Evolutionary conservation across 37 sponge, comb jelly and placozoan species (phyloP).

Genomic region (Cliona cf. orientalis): DNA sequence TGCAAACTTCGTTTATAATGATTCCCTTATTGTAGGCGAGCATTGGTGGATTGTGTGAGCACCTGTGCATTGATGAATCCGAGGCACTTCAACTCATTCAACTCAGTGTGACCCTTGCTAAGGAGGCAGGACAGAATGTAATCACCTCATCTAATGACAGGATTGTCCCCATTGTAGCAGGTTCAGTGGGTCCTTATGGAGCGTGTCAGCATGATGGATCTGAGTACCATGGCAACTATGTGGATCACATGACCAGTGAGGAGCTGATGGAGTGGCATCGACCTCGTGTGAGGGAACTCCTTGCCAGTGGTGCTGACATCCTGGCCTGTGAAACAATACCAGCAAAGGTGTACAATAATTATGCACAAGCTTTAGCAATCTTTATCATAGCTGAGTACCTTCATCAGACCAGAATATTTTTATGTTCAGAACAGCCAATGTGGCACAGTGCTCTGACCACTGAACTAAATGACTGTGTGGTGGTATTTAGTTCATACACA

Average conservation of each 20-base stretch:
- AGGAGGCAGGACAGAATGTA: constrained; percentile 39
- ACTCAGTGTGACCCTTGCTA: constrained; percentile 73
- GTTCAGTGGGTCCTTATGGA: constrained; percentile 94
- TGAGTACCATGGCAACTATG: constrained; percentile 82
- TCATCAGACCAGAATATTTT: too few relatives aligned
- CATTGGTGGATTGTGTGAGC: constrained; percentile 58
- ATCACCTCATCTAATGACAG: background rate
- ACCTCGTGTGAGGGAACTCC: constrained; percentile 49
- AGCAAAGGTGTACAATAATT: constrained; percentile 32
- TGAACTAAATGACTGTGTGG: too few relatives aligned
- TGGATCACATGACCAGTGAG: constrained; percentile 71
- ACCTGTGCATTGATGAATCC: constrained; percentile 20
- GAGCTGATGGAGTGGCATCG: constrained; percentile 78
- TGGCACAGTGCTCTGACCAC: too few relatives aligned
- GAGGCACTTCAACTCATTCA: constrained; percentile 64
- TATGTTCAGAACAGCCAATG: too few relatives aligned
- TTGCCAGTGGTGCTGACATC: constrained; percentile 70
- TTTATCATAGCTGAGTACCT: too few relatives aligned
- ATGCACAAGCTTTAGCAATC: too few relatives aligned
- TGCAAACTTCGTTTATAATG: too few relatives aligned
- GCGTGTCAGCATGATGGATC: constrained; percentile 85
- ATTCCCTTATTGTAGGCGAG: constrained; percentile 73
- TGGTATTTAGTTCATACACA: too few relatives aligned
- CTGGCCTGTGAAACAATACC: constrained; percentile 87
- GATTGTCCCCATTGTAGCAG: constrained; percentile 71